Percentiles rank a stretch among this genome's conserved stretches.
phyloP scores from a whole-genome alignment of 2,113 vertebrate species.

The Chionodraco myersi region DNA sequence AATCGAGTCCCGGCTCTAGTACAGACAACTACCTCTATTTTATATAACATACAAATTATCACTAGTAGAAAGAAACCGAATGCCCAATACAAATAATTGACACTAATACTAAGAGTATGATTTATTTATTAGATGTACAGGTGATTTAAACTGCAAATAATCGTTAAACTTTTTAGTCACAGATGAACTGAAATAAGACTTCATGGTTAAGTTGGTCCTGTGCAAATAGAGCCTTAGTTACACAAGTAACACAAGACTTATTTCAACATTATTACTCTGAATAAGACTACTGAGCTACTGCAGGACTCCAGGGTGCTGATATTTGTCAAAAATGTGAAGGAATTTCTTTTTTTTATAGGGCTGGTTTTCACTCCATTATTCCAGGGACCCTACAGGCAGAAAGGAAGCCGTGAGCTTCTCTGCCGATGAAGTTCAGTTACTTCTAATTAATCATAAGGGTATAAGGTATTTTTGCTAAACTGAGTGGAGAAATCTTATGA shows the following conservation, averaged over 20 bases:
- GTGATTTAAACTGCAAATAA: not conserved
- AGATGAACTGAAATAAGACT: not conserved
- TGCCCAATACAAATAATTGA: no score
- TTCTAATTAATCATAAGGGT: slow-evolving; percentile 39
- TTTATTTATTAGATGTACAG: not conserved
- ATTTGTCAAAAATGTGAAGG: slow-evolving; percentile 22
- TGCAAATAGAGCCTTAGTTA: not conserved
- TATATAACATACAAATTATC: not conserved
- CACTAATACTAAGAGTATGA: not conserved
- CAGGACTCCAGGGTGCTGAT: slow-evolving; percentile 18
- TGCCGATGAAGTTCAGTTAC: slow-evolving; percentile 37
- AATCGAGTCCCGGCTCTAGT: no score
- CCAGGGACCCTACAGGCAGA: slow-evolving; percentile 13
- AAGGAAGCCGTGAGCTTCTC: slow-evolving; percentile 37
- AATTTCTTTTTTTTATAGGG: slow-evolving; percentile 3
- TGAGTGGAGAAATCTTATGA: not conserved
- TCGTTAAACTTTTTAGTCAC: not conserved
- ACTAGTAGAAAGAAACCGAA: not conserved
- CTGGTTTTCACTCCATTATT: not conserved
- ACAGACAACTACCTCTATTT: no score
- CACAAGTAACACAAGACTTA: not conserved
- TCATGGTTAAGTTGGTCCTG: not conserved
- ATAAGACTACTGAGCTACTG: not conserved
- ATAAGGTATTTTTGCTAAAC: slow-evolving; percentile 9
- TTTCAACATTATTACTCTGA: slow-evolving; percentile 17